Conservation (phyloP, 1,140 invertebrate genomes). For the Cyclargus thomasi region DNA sequence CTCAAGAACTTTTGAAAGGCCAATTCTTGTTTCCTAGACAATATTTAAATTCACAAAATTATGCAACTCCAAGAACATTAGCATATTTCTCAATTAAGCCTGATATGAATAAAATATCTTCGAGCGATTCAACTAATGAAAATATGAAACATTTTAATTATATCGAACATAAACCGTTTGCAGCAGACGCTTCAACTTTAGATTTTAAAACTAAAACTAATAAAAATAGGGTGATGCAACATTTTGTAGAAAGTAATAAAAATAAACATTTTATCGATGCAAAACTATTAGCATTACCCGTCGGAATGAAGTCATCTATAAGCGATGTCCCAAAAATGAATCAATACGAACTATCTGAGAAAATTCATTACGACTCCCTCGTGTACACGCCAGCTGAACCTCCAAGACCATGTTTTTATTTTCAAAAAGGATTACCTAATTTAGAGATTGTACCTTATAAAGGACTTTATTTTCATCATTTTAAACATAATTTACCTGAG, state of each 20-base stretch:
- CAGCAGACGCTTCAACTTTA: background rate
- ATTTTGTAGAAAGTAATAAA: background rate
- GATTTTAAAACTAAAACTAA: background rate
- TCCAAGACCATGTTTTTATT: background rate
- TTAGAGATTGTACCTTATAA: background rate
- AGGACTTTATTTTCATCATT: background rate
- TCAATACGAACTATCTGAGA: background rate
- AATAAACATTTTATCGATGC: background rate
- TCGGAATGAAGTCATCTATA: background rate
- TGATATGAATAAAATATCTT: background rate
- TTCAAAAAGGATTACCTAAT: background rate
- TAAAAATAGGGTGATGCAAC: background rate
- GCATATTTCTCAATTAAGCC: background rate
- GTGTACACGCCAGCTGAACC: background rate
- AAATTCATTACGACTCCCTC: background rate
- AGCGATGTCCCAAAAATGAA: background rate
- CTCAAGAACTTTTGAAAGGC: background rate
- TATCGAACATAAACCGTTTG: background rate
- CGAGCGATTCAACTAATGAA: background rate
- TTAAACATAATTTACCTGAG: background rate
- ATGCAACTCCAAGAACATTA: background rate
- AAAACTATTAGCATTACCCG: background rate
- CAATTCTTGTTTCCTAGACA: background rate
- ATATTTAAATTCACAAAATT: background rate
- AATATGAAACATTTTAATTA: background rate